These are phyloP conservation scores for Peromyscus attwateri DNA, from an alignment of 2,797 vertebrate species.

Conservation along the genomic window DNA sequence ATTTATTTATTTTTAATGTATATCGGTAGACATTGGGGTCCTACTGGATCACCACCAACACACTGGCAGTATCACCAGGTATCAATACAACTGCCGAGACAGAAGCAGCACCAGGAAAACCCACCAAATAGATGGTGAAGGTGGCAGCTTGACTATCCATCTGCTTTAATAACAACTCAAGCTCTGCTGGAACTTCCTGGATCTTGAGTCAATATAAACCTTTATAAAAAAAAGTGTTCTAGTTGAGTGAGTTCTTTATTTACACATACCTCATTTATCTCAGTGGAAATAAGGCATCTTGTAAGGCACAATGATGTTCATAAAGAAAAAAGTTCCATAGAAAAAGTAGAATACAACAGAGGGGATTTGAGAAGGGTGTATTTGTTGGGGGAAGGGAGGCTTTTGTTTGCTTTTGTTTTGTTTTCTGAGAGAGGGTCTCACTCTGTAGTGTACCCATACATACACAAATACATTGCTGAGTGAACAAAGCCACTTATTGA, in stretches of 20 bases:
- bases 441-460: neutral
- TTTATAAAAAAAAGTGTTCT: neutral
- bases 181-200: neutral
- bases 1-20: neutral
- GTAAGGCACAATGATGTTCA: neutral
- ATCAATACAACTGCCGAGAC: neutral
- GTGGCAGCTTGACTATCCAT: neutral
- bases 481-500: constrained; percentile 11
- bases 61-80: neutral
- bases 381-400: neutral
- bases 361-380: neutral
- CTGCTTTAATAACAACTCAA: neutral
- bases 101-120: neutral
- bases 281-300: neutral
- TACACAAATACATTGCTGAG: neutral
- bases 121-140: neutral
- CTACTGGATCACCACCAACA: neutral
- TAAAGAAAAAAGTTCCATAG: neutral
- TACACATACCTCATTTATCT: neutral
- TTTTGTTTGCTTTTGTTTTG: neutral
- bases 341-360: neutral
- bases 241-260: neutral
- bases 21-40: neutral
- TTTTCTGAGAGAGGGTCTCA: neutral
- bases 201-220: neutral